Percentiles rank a stretch among this genome's conserved stretches.
Conservation (phyloP, 1,140 invertebrate genomes). For the Megalopta genalis region DNA sequence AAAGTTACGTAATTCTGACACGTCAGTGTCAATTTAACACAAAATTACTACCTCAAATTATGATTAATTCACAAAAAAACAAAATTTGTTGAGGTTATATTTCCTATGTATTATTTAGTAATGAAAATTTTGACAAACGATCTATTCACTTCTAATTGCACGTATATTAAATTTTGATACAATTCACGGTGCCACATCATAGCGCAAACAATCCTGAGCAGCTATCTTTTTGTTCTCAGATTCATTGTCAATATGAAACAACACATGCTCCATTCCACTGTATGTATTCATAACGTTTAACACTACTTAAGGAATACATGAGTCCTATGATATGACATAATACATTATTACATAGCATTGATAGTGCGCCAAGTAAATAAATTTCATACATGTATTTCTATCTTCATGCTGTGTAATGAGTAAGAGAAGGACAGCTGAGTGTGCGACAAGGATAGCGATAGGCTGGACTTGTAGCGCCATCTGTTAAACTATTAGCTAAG, state of each 20-base stretch:
- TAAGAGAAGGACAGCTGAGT: too few species aligned
- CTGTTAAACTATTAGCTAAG: too few species aligned
- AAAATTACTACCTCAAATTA: background rate
- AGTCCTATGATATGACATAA: too few species aligned
- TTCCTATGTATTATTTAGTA: background rate
- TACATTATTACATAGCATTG: too few species aligned
- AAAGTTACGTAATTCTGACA: background rate
- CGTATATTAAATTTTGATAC: background rate
- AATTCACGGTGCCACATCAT: background rate
- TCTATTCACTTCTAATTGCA: background rate
- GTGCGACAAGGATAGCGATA: too few species aligned
- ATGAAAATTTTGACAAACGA: background rate
- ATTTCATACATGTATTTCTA: too few species aligned
- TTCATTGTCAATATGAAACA: background rate
- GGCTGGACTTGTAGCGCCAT: too few species aligned
- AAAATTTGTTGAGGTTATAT: background rate
- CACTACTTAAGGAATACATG: too few species aligned
- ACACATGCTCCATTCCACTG: background rate
- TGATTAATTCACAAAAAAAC: background rate
- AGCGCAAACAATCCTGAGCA: background rate
- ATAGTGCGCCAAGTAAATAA: too few species aligned
- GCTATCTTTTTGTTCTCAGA: background rate
- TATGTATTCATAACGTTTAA: too few species aligned
- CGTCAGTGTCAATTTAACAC: background rate
- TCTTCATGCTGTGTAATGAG: too few species aligned